phyloP scores from a whole-genome alignment of 1,140 invertebrate genomes.

The Drosophila miranda region DNA sequence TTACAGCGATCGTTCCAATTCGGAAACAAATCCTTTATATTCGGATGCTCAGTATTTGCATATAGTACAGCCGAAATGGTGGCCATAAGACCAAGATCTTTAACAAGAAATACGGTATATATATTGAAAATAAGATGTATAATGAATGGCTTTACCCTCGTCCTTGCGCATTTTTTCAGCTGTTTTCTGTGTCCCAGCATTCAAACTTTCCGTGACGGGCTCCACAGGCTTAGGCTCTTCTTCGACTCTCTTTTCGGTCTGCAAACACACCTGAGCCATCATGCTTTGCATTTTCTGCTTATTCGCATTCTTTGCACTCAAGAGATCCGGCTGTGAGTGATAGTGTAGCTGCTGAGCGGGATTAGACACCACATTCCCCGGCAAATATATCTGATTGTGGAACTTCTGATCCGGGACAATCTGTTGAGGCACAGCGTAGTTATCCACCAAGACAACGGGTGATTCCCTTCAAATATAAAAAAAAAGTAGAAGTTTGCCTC shows the following conservation, averaged over 20 bases:
- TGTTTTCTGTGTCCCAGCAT: slow-evolving; percentile 88
- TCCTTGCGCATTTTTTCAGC: slow-evolving; percentile 97
- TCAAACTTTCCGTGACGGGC: slow-evolving; percentile 42
- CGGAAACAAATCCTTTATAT: slow-evolving; percentile 96
- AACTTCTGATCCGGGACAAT: slow-evolving; percentile 58
- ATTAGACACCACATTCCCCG: slow-evolving; percentile 36
- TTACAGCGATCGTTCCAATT: slow-evolving; percentile 90
- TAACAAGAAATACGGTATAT: background rate
- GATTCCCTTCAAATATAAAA: slow-evolving; percentile 38
- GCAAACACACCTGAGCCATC: slow-evolving; percentile 42
- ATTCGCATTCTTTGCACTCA: slow-evolving; percentile 29
- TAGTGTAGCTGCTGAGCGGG: slow-evolving; percentile 52
- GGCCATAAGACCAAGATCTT: slow-evolving; percentile 91
- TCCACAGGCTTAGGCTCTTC: slow-evolving; percentile 53
- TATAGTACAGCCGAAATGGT: slow-evolving; percentile 98
- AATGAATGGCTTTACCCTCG: slow-evolving; percentile 84
- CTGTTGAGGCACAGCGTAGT: slow-evolving; percentile 47
- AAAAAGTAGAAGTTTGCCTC: background rate
- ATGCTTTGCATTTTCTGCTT: slow-evolving; percentile 49
- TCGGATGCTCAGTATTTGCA: slow-evolving; percentile 96
- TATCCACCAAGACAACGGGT: slow-evolving; percentile 41
- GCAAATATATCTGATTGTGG: slow-evolving; percentile 48
- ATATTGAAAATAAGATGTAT: background rate
- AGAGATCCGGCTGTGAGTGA: slow-evolving; percentile 29
- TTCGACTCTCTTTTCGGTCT: slow-evolving; percentile 43